These are phyloP conservation scores for Cassiopea andromeda DNA, from an alignment of 30 jellyfish, hydroid and myxozoan species.

Conservation along the genomic window DNA sequence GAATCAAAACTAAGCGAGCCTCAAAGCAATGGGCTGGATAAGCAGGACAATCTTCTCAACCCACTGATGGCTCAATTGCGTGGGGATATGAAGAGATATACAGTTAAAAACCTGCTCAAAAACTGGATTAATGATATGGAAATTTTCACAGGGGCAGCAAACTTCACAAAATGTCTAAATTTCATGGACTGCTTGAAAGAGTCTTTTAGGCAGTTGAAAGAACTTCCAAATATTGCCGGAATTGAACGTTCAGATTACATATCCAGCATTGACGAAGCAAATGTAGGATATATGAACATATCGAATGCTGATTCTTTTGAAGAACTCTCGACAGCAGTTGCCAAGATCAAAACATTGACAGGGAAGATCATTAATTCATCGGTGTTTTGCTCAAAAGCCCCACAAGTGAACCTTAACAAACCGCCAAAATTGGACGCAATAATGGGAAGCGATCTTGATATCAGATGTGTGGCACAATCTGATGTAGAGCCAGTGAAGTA, in stretches of 20 bases:
- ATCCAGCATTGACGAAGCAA: background rate
- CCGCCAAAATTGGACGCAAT: slow-evolving; percentile 7
- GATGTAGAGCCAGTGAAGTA: slow-evolving; percentile 38
- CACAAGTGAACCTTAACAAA: slow-evolving; percentile 33
- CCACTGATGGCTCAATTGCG: slow-evolving; percentile 14
- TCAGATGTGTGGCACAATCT: slow-evolving; percentile 38
- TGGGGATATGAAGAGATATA: background rate
- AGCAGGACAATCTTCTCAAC: slow-evolving; percentile 8
- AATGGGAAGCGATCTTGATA: background rate
- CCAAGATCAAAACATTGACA: background rate
- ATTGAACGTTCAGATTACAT: background rate
- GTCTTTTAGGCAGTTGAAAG: slow-evolving; percentile 38
- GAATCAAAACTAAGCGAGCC: background rate
- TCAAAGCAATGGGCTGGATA: background rate
- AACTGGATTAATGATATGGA: slow-evolving; percentile 65
- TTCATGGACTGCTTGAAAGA: slow-evolving; percentile 65
- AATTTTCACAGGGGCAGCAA: slow-evolving; percentile 49
- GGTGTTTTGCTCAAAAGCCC: slow-evolving; percentile 51
- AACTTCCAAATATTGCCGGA: slow-evolving; percentile 43
- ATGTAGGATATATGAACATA: background rate
- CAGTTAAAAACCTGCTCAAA: background rate
- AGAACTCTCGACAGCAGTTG: background rate
- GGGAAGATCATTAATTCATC: slow-evolving; percentile 2
- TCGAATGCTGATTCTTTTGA: background rate
- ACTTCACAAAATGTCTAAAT: slow-evolving; percentile 64